Evolutionary conservation across 2,113 vertebrate genomes (phyloP).

Genomic region (Galemys pyrenaicus): DNA sequence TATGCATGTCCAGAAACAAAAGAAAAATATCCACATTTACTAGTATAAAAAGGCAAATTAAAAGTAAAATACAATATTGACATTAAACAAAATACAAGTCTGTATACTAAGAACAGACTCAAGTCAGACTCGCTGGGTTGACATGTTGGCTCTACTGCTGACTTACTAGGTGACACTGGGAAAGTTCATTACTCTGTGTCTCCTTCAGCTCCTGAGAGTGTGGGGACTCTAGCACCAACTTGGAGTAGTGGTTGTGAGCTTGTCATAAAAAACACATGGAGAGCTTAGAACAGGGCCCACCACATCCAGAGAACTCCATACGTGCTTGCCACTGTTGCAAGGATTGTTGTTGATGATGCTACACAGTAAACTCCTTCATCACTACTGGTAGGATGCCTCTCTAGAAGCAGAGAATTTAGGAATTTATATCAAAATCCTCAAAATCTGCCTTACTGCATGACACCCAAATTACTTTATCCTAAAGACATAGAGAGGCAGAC

Average conservation of each 20-base stretch:
- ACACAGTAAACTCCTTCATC: rapidly evolving
- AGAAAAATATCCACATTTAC: background rate
- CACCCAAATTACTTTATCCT: no score
- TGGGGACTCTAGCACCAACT: rapidly evolving
- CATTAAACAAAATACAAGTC: background rate
- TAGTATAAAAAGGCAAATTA: background rate
- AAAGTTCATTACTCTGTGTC: background rate
- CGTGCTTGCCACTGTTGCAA: rapidly evolving
- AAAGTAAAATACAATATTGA: background rate
- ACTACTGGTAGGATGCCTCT: background rate
- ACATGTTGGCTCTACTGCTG: background rate
- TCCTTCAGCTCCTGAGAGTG: background rate
- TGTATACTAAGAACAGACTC: rapidly evolving
- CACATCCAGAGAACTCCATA: rapidly evolving
- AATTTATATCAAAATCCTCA: background rate
- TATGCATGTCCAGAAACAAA: background rate
- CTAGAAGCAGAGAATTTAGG: no score
- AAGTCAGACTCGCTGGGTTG: background rate
- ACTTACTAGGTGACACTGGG: rapidly evolving
- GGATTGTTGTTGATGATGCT: rapidly evolving
- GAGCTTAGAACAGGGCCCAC: background rate
- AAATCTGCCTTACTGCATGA: background rate
- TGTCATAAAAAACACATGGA: no score
- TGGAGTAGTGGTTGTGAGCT: background rate
- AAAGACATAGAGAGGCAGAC: background rate